These are phyloP conservation scores for Sebastes wilsoni DNA, from an alignment of 2,797 vertebrate genomes.

Conservation along the genomic window DNA sequence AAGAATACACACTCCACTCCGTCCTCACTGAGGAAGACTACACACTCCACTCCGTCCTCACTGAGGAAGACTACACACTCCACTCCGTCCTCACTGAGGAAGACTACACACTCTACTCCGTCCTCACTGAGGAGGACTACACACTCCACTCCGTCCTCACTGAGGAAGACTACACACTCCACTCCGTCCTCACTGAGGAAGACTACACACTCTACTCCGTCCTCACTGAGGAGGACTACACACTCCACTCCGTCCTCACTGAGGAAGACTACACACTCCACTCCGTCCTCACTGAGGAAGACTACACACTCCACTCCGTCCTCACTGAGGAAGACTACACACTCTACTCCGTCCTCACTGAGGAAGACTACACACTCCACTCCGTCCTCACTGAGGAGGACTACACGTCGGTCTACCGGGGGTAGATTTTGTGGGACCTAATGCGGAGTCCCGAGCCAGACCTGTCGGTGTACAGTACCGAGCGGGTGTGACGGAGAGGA, in stretches of 20 bases:
- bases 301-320: background rate
- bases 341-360: background rate
- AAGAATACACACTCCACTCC: background rate
- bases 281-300: background rate
- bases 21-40: background rate
- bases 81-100: background rate
- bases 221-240: too few species aligned
- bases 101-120: background rate
- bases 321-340: conserved; percentile 9
- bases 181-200: too few species aligned
- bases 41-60: too few species aligned
- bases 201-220: too few species aligned
- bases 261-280: too few species aligned
- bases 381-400: conserved; percentile 21
- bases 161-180: background rate
- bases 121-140: background rate
- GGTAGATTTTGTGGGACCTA: background rate
- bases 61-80: too few species aligned
- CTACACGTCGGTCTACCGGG: background rate
- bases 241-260: too few species aligned
- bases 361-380: too few species aligned
- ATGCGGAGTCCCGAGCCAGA: conserved; percentile 22
- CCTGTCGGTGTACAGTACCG: background rate
- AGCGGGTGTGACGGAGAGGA: background rate
- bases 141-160: background rate